Base-by-base conservation (phyloP, 2,797 vertebrate species). In the Phalanger gymnotis region DNA sequence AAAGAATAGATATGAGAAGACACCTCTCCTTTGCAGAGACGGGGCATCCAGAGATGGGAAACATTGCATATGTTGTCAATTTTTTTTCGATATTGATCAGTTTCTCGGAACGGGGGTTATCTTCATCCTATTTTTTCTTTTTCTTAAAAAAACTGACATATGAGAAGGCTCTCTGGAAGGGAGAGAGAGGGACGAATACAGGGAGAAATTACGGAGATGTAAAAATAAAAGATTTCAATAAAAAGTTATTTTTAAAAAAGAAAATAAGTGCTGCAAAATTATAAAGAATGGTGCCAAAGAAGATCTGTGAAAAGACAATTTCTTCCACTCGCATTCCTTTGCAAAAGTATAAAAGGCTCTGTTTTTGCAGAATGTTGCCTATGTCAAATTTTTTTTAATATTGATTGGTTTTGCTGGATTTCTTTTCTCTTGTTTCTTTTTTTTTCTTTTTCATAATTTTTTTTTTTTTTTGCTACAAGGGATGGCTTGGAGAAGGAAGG, bases 201-300 rank as follows among this genome's bases (percentile, higher is more conserved):
- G 53, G 55, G 96, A 94, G 97, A 97, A 97, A 98, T 98, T 97
- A 97, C 5, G 40, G 22, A 81, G 9, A 81, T 25, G 6, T 25
- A 27, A 81, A 81, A 81, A 25, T 40, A 81, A 47, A 25, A 81
- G 19, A 81, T 81, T 81, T 81, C 40, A 81, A 47, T 81, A 81
- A 81, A 81, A 81, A 47, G 10, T 19, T 40, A 73, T 73, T 73
- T 40, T 73, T 66, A 61, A 34, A 66, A 58, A 81, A 81, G 22
- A 81, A 81, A 81, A 81, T 40, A 47, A 81, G 27, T 81, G 40
- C 47, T 81, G 73, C 73, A 47, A 47, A 81, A 47, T 81, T 47
- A 81, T 47, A 81, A 81, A 47, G 40, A 81, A 81, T 47, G n/a
- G 5, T 12, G n/a, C 22, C 73, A 81, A 81, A 47, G 40, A 81